These are phyloP conservation scores for Conus canariensis DNA, from an alignment of 2,888 invertebrate genomes.

Conservation along the genomic window DNA sequence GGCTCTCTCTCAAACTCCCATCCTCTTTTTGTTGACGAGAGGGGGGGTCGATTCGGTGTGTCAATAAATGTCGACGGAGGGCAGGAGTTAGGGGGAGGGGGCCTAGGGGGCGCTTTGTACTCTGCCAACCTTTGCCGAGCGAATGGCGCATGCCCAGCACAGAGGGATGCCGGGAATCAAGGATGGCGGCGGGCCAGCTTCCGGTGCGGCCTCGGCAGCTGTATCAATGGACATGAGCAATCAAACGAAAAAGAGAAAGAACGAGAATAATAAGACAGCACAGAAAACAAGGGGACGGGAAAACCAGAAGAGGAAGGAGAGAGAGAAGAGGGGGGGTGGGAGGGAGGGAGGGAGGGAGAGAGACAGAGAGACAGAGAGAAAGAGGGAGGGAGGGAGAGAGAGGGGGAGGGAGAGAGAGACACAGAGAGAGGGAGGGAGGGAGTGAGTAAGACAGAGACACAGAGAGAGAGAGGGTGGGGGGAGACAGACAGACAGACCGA, in stretches of 20 bases:
- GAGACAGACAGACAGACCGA: too few relatives aligned
- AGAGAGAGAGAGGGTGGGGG: neutral
- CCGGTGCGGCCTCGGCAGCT: neutral
- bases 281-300: neutral
- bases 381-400: neutral
- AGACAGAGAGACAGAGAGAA: neutral
- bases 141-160: constrained; percentile 21
- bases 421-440: too few relatives aligned
- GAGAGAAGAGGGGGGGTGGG: too few relatives aligned
- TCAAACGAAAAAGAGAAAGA: neutral
- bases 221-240: neutral
- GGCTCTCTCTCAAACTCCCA: neutral
- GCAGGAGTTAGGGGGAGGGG: neutral
- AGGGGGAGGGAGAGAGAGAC: too few relatives aligned
- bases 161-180: neutral
- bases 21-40: neutral
- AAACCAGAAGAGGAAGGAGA: too few relatives aligned
- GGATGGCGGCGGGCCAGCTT: constrained; percentile 9
- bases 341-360: too few relatives aligned
- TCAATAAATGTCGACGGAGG: too few relatives aligned
- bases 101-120: constrained; percentile 25
- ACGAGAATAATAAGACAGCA: neutral
- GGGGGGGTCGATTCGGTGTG: too few relatives aligned
- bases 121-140: neutral
- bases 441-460: neutral